Percentiles rank a stretch among this genome's conserved stretches.
Conservation (phyloP, 2,797 vertebrate species). For the Pangasius sanitwongsei region DNA sequence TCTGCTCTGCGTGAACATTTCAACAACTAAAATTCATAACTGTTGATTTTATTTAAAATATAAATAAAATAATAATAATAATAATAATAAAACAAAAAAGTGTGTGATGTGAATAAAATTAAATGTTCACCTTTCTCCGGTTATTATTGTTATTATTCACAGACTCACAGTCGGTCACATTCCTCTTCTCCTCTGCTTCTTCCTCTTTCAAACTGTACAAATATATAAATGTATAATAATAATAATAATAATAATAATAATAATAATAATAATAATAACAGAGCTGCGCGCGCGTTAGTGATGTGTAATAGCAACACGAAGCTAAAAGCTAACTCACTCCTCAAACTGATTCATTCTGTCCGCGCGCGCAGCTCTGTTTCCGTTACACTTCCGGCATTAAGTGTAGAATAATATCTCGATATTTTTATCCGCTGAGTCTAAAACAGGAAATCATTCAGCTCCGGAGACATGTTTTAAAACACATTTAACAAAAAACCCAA, state of each 20-base stretch:
- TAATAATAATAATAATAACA: not conserved
- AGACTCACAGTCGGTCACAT: slow-evolving; percentile 32
- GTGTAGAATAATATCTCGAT: not conserved
- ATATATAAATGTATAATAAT: not conserved
- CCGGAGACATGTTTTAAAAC: not conserved
- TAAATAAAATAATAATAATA: no score
- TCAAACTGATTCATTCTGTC: slow-evolving; percentile 54
- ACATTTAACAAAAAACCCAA: not conserved
- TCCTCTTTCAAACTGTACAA: slow-evolving; percentile 50
- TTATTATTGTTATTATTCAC: slow-evolving; percentile 54
- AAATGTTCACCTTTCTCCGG: slow-evolving; percentile 36
- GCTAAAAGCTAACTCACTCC: slow-evolving; percentile 48
- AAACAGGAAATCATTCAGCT: not conserved
- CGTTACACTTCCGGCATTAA: not conserved
- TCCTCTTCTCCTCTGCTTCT: slow-evolving; percentile 33
- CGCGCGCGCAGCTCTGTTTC: not conserved
- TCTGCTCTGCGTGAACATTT: not conserved
- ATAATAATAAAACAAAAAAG: no score
- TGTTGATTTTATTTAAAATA: not conserved
- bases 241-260: not conserved
- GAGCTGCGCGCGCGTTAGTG: not conserved
- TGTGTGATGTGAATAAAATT: no score
- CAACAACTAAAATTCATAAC: not conserved
- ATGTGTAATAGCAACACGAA: not conserved
- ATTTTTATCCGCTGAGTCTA: not conserved